Evolutionary conservation across 2,888 invertebrate species (phyloP), one percentile per base, ranked within the genome.

Genomic region (Fragum sueziense): DNA sequence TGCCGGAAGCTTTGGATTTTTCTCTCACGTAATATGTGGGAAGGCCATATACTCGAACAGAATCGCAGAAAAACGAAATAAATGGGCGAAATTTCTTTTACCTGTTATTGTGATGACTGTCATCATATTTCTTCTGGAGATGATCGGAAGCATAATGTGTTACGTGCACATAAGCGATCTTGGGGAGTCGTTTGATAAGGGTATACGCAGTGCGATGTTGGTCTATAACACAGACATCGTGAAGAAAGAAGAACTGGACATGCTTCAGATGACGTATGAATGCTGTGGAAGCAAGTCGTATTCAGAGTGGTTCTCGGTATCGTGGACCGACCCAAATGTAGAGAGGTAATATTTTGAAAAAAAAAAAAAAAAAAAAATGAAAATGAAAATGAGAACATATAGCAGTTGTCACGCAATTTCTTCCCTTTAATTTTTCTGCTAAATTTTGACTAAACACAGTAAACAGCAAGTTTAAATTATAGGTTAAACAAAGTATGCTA

Each of bases 281-380:
- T 92, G 92, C 77, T 92, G 92, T 83, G 92, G 92, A 22, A 90
- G 88, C 74, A 79, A 76, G 2, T 82, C 85, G 20, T 91, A 91
- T 80, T 81, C 84, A 4, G 91, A 92, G 70, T 92, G 92, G 92
- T 92, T 92, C 77, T 54, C 69, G n/a, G 76, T 89, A 14, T 27
- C 83, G 20, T 92, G 92, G 92, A 81, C 88, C 6, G 84, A 87
- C 22, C 71, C 71, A 34, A 41, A 37, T 27, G 22, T 27, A 34
- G 31, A 65, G 22, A 65, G 65, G 65, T 65, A 41, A 20, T n/a
- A n/a, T n/a, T n/a, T n/a, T n/a, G n/a, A n/a, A n/a, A n/a, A n/a
- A n/a, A n/a, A n/a, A n/a, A n/a, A n/a, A n/a, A n/a, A n/a, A n/a
- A n/a, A n/a, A n/a, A n/a, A n/a, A n/a, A n/a, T n/a, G n/a, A n/a